Evolutionary conservation across 2,797 vertebrate species (phyloP).

Genomic region (Diplodus sargus): DNA sequence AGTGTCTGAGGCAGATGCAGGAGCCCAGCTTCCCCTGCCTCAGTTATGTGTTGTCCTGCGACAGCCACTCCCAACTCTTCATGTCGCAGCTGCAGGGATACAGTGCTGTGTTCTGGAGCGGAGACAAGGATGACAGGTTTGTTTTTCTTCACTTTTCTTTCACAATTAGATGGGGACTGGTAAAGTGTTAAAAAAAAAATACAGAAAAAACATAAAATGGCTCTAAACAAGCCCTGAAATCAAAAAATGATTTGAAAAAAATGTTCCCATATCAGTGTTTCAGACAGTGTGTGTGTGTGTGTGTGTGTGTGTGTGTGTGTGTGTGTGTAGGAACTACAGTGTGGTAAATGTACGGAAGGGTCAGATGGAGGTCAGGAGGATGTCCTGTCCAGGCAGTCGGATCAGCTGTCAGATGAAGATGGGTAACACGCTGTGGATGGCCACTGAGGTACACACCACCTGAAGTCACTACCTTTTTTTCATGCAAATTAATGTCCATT

Average conservation of each 20-base stretch:
- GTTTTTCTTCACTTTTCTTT: constrained; percentile 34
- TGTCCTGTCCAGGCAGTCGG: constrained; percentile 90
- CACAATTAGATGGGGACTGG: too few species aligned
- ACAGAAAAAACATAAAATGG: too few species aligned
- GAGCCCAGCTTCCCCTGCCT: constrained; percentile 94
- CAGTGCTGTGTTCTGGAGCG: constrained; percentile 93
- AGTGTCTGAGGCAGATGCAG: constrained; percentile 92
- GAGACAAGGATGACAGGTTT: constrained; percentile 90
- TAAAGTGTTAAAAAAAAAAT: too few species aligned
- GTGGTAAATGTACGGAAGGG: constrained; percentile 95
- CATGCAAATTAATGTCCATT: neutral
- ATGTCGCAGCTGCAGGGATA: constrained; percentile 88
- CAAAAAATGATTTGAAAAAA: too few species aligned
- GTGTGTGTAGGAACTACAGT: constrained; percentile 90
- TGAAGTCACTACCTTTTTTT: neutral
- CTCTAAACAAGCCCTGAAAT: too few species aligned
- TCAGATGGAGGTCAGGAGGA: constrained; percentile 90
- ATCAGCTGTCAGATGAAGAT: constrained; percentile 94
- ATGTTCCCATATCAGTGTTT: neutral
- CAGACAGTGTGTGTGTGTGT: constrained; percentile 17
- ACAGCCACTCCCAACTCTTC: constrained; percentile 90
- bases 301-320: constrained; percentile 23
- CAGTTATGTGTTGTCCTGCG: constrained; percentile 89
- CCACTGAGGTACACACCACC: constrained; percentile 89
- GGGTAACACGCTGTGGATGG: constrained; percentile 91